phyloP scores from a whole-genome alignment of 2,113 vertebrate species.

The Bubo bubo region DNA sequence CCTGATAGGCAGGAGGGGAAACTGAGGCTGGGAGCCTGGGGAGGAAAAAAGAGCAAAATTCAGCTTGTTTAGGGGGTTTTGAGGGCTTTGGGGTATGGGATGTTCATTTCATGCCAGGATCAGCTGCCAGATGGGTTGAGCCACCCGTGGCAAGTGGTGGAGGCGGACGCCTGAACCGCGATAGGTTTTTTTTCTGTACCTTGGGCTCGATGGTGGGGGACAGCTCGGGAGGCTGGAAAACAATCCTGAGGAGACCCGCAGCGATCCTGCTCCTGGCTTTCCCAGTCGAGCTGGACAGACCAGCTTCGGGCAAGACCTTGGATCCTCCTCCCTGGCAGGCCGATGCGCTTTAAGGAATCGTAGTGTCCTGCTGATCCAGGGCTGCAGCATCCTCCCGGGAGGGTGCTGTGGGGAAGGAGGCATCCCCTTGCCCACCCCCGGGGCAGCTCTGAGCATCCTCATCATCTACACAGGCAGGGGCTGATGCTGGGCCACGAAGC shows the following conservation, averaged over 20 bases:
- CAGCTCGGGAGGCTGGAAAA: neutral
- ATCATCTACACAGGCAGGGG: accelerated
- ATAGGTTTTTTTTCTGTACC: neutral
- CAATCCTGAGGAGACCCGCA: accelerated
- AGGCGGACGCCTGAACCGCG: accelerated
- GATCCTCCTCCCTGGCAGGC: neutral
- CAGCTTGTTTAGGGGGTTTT: neutral
- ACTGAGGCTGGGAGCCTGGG: neutral
- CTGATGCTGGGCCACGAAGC: neutral
- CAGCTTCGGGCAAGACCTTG: neutral
- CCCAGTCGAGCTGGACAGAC: neutral
- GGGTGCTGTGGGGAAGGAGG: neutral
- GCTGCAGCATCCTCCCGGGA: neutral
- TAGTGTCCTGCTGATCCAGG: neutral
- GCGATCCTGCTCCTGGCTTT: neutral
- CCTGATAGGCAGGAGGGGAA: neutral
- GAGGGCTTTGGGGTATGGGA: neutral
- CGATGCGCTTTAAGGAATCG: accelerated
- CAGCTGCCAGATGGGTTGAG: neutral
- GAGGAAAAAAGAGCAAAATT: neutral
- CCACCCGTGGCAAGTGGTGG: neutral
- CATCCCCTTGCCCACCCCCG: neutral
- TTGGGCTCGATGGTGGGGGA: neutral
- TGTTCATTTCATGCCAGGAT: neutral
- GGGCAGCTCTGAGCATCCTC: neutral